Base-by-base conservation (phyloP, 2,113 vertebrate species). In the Pelecanoides urinatrix region DNA sequence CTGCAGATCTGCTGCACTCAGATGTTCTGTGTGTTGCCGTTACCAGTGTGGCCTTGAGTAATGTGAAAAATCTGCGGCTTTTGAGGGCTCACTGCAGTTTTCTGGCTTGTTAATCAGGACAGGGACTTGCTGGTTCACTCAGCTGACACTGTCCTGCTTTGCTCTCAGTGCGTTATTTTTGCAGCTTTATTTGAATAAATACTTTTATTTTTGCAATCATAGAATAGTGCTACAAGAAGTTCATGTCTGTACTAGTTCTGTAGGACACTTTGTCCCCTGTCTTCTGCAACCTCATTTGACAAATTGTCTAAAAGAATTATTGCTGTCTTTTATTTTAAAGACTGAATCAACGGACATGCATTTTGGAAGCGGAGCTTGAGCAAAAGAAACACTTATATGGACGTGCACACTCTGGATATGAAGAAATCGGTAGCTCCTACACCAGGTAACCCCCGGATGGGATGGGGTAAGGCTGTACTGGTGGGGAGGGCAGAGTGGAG, bases 361-460 rank as follows among this genome's bases (percentile, higher is more conserved):
- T 94, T 94, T 90, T 45, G 27, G 94, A 97, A 44, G 80, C 6
- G 18, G 94, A 98, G 47, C 94, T 95, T 70, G 97, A 98, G 68
- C 68, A 38, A 18, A 92, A 95, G 84, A 96, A 97, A 87, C 34
- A 40, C 86, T 86, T 97, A 62, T 45, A 45, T n/a, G n/a, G n/a
- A n/a, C n/a, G n/a, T n/a, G n/a, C n/a, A n/a, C n/a, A n/a, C n/a
- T n/a, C n/a, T n/a, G n/a, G n/a, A n/a, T 45, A 32, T 93, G 85
- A 56, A 85, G 94, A 88, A 65, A 30, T 65, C 32, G 15, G 78
- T 26, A 38, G 93, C 88, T 58, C 52, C 93, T 79, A 55, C 83
- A 66, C 77, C 97, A 97, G 97, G 97, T 97, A 97, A 97, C 86
- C 32, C 52, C 52, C 25, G 44, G 29, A 6, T 42, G 79, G 89